A percentile compares a stretch with the other conserved stretches of the same genome.
Conservation (phyloP, 2,113 vertebrate species). For the Nannobrachium achirus region DNA sequence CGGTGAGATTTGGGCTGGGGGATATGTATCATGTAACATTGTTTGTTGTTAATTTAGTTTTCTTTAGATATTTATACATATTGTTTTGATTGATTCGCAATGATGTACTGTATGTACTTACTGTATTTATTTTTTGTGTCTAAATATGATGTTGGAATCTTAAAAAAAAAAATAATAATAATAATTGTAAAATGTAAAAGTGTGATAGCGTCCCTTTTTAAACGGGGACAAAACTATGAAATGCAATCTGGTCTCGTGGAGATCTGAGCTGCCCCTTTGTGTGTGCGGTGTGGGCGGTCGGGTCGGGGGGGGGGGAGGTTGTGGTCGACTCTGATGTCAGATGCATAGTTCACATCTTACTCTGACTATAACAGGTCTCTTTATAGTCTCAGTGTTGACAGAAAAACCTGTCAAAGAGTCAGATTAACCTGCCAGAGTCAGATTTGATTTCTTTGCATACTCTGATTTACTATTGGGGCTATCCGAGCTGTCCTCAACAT, state of each 20-base stretch:
- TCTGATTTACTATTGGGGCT: constrained; percentile 51
- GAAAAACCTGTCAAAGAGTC: constrained; percentile 14
- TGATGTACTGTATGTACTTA: background rate
- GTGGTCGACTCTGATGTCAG: constrained; percentile 13
- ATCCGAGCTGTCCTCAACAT: constrained; percentile 30
- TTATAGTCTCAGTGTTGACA: constrained; percentile 54
- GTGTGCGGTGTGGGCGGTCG: constrained; percentile 21
- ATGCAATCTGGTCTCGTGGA: constrained; percentile 19
- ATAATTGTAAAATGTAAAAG: background rate
- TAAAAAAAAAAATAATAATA: too few species aligned
- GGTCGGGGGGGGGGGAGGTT: too few species aligned
- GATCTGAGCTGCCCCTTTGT: constrained; percentile 5
- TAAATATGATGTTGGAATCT: too few species aligned
- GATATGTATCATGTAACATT: too few species aligned
- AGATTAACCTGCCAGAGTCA: constrained; percentile 32
- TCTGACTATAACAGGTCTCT: constrained; percentile 45
- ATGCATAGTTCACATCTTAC: constrained; percentile 32
- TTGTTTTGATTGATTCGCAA: background rate
- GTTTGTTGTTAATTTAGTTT: too few species aligned
- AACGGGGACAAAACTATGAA: constrained; percentile 13
- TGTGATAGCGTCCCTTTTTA: background rate
- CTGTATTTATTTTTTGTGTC: background rate
- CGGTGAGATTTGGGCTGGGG: too few species aligned
- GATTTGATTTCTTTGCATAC: constrained; percentile 56
- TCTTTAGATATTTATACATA: too few species aligned